Base-by-base conservation (phyloP, 2,113 vertebrate genomes). In the Rhabdornis inornatus region DNA sequence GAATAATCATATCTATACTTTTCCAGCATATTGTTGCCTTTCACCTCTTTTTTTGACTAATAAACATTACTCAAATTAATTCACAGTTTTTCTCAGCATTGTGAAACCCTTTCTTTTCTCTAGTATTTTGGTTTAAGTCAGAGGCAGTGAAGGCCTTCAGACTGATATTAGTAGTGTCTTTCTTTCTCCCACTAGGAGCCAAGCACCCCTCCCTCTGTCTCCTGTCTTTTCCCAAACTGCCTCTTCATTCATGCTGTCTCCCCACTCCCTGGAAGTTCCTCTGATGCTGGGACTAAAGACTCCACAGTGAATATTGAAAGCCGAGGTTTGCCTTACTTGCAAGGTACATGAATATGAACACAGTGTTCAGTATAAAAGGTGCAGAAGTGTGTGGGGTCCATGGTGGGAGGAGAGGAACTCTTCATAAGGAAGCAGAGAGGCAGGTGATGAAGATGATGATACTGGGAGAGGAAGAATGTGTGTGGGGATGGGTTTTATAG, bases 1-100 rank as follows among this genome's bases (percentile, higher is more conserved):
- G 92, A 89, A 85, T 93, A 83, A 42, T 40, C 92, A 28, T 94
- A 94, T 95, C 94, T 97, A 84, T 92, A 65, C 61, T 94, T 94
- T 94, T 85, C 65, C 63, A 85, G 49, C 79, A 49, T 93, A 95
- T 90, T 92, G 83, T 83, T 96, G 95, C 83, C 82, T 95, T 92
- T 71, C 87, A 64, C 81, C 75, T 65, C 64, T 37, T 89, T 57
- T 90, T 64, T 60, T 61, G 3, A 37, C 79, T 93, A 91, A 95
- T 95, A 95, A 95, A 95, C 68, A 90, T 47, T 89, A 87, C 57
- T 76, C 57, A 95, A 94, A 95, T 77, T 37, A 93, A 49, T 61
- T 92, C 57, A 11, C 20, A 3, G 45, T 42, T 56, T 88, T 74
- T 66, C 31, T 24, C 6, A 20, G 39, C 65, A 94, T 22, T 72